Conservation (phyloP, 2,888 invertebrate species). For the Dynastes hyllus region DNA sequence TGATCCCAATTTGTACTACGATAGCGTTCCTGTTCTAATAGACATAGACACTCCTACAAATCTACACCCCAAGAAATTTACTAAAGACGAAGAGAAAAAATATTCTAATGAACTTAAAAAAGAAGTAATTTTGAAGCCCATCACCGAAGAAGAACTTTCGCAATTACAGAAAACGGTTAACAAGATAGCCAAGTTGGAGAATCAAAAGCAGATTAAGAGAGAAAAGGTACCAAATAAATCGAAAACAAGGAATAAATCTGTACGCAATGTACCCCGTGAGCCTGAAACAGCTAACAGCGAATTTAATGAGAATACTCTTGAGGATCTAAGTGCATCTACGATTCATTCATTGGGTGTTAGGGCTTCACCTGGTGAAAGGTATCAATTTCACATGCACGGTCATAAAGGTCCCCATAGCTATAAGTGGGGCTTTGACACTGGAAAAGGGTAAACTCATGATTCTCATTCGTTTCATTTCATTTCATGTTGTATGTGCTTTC, state of each 20-base stretch:
- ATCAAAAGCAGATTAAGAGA: constrained; percentile 72
- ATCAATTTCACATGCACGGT: constrained; percentile 87
- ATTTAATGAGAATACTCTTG: constrained; percentile 55
- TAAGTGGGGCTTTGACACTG: constrained; percentile 89
- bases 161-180: constrained; percentile 66
- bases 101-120: constrained; percentile 69
- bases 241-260: neutral
- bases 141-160: constrained; percentile 68
- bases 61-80: constrained; percentile 76
- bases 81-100: constrained; percentile 70
- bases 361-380: constrained; percentile 69
- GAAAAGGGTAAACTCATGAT: constrained; percentile 79
- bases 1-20: constrained; percentile 67
- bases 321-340: constrained; percentile 61
- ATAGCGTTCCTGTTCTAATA: constrained; percentile 68
- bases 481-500: constrained; percentile 39
- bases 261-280: neutral
- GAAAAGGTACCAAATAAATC: constrained; percentile 62
- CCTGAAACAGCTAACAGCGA: constrained; percentile 50
- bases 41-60: constrained; percentile 72
- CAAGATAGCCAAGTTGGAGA: constrained; percentile 72
- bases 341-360: constrained; percentile 62
- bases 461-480: constrained; percentile 36
- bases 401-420: constrained; percentile 88
- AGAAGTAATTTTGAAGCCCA: constrained; percentile 70